phyloP scores from a whole-genome alignment of 1,140 invertebrate species.

The Mercenaria mercenaria region DNA sequence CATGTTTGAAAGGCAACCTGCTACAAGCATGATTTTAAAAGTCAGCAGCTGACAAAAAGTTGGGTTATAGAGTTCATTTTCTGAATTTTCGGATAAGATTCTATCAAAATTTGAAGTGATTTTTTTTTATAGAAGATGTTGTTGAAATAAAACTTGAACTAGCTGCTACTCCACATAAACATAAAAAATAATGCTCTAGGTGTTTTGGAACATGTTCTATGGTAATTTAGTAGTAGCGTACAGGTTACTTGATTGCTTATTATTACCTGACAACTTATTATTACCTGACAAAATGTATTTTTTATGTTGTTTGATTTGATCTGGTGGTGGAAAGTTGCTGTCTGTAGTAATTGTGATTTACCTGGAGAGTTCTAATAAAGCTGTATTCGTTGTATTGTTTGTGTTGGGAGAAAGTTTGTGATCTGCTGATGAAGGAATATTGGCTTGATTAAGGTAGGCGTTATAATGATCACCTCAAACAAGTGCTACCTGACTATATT shows the following conservation, averaged over 20 bases:
- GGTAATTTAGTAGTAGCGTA: neutral
- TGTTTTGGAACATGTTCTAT: neutral
- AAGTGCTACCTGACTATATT: neutral
- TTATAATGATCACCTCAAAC: neutral
- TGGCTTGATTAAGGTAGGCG: neutral
- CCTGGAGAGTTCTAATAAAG: slow-evolving; percentile 1
- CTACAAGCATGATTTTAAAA: no score
- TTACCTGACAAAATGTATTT: neutral
- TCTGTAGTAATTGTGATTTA: neutral
- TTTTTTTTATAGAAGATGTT: no score
- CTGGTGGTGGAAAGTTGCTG: neutral
- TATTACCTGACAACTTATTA: slow-evolving; percentile 8
- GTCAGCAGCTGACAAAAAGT: no score
- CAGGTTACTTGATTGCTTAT: neutral
- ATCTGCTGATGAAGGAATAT: neutral
- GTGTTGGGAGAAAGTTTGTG: neutral
- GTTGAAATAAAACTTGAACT: no score
- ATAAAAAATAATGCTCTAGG: neutral
- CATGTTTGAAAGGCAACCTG: no score
- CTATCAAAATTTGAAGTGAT: no score
- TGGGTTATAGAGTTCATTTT: no score
- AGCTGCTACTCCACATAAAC: neutral
- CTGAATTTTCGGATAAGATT: no score
- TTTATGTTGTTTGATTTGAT: slow-evolving; percentile 1
- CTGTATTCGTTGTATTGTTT: neutral